A percentile compares a stretch with the other conserved stretches of the same genome.
Conservation (phyloP, 2,888 invertebrate genomes). For the Drosophila demipolita region DNA sequence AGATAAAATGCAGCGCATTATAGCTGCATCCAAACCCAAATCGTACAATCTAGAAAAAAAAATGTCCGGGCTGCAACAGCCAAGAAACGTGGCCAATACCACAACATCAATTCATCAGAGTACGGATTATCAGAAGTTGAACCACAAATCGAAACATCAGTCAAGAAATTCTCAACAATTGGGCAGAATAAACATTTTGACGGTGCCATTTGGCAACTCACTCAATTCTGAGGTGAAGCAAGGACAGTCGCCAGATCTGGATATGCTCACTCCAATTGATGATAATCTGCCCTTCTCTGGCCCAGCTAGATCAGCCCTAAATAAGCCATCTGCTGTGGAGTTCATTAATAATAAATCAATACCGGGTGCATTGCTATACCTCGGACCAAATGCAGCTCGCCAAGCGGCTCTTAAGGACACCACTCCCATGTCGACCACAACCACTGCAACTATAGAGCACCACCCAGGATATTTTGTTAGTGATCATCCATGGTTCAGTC, state of each 20-base stretch:
- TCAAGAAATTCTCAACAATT: not conserved
- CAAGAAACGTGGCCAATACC: not conserved
- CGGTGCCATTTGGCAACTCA: slow-evolving; percentile 17
- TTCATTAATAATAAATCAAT: not conserved
- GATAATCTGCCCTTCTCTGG: slow-evolving; percentile 22
- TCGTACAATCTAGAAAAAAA: not conserved
- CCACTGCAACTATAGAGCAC: not conserved
- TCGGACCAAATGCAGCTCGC: not conserved
- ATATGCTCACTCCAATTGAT: slow-evolving; percentile 4
- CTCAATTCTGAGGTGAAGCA: slow-evolving; percentile 7
- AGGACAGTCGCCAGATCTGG: not conserved
- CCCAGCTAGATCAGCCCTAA: not conserved
- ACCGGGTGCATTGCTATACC: not conserved
- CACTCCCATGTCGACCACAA: too few species aligned
- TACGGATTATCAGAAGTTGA: not conserved
- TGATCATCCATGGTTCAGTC: not conserved
- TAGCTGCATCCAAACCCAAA: slow-evolving; percentile 57
- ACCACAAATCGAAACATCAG: too few species aligned
- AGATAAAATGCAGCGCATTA: slow-evolving; percentile 39
- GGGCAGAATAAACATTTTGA: slow-evolving; percentile 42
- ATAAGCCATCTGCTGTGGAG: not conserved
- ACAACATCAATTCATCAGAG: not conserved
- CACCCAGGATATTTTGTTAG: too few species aligned
- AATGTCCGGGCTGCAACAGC: not conserved
- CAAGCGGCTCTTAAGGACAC: not conserved